Base-by-base conservation (phyloP, 2,113 vertebrate species). In the Chelonoidis abingdonii region DNA sequence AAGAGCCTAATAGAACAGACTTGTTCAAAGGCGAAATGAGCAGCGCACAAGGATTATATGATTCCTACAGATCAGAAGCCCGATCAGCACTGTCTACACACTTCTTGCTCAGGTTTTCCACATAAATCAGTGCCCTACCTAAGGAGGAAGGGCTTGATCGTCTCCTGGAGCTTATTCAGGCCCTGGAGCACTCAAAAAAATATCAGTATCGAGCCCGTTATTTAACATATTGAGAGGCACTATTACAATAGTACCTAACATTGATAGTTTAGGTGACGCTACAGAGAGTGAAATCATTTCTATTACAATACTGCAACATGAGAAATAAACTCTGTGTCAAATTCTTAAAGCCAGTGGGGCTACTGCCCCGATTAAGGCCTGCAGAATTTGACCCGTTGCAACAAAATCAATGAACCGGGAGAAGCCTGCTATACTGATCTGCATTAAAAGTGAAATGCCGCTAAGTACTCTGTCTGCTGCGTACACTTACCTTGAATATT, bases 251-350 rank as follows among this genome's bases (percentile, higher is more conserved):
- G 24, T 38, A 3, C 53, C 17, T 2, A 50, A 50, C 14, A 24
- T 69, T 19, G 85, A 4, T 29, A 54, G 0, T 17, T 54, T 62
- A 1, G 1, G 2, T 31, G 29, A 86, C n/a, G 19, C 10, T 3
- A 2, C 0, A 81, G 75, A 86, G 52, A 94, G 5, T 4, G 35
- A 17, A 14, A 80, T 24, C 13, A n/a, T 24, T 91, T n/a, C 24
- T 52, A 41, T 24, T 3, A 1, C 5, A 29, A 65, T 89, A 27
- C 27, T 41, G 2, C 10, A 14, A 12, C 1, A 1, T 13, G 78
- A 38, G 75, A 92, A 84, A 65, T 3, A 83, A 84, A 22, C 31
- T 44, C 16, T 24, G 27, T n/a, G 31, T 80, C 83, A 11, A 62
- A 0, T 54, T 47, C 72, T 27, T 69, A 75, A 41, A 75, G 35